phyloP scores from a whole-genome alignment of 2,113 vertebrate species.

The Myrmecophaga tridactyla region DNA sequence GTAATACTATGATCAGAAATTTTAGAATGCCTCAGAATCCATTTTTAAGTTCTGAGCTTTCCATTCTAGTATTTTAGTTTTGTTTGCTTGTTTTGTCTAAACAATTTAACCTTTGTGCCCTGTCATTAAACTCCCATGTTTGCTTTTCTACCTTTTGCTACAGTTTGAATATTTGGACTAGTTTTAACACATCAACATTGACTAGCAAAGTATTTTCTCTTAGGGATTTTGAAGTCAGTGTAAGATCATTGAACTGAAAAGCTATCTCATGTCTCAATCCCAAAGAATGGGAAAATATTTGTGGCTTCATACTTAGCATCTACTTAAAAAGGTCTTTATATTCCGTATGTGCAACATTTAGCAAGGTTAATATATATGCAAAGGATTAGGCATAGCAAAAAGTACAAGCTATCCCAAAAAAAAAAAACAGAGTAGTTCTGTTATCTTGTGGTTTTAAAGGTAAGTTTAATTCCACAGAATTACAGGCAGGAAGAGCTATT shows the following conservation, averaged over 20 bases:
- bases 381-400: background rate
- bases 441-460: constrained; percentile 41
- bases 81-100: background rate
- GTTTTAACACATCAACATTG: background rate
- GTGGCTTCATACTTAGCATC: constrained; percentile 19
- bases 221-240: background rate
- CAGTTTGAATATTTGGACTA: background rate
- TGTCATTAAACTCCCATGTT: background rate
- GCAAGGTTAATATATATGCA: background rate
- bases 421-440: background rate
- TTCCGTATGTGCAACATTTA: background rate
- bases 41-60: background rate
- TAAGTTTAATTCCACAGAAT: constrained; percentile 22
- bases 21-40: background rate
- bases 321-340: background rate
- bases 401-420: background rate
- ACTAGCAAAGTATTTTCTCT: background rate
- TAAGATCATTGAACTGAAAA: background rate
- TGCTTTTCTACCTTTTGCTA: background rate
- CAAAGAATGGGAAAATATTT: background rate
- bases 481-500: constrained; percentile 10
- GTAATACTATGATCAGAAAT: background rate
- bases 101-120: background rate
- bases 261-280: background rate
- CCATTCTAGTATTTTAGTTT: background rate